Percentiles rank a stretch among this genome's conserved stretches.
Evolutionary conservation across 1,140 invertebrate genomes (phyloP).

Genomic region (Propsilocerus akamusi): DNA sequence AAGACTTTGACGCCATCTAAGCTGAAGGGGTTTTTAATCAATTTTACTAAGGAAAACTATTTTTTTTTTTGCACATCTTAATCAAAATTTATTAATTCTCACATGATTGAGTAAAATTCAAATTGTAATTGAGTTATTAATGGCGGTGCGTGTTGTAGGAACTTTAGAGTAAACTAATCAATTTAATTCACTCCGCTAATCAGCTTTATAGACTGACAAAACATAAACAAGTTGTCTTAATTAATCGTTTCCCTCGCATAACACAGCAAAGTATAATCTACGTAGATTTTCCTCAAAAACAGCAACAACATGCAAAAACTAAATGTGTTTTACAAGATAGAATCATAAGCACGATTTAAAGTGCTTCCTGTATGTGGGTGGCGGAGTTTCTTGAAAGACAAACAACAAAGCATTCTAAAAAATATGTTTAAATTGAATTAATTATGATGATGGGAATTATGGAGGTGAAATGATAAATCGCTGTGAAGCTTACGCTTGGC

Average conservation of each 20-base stretch:
- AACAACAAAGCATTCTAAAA: background rate
- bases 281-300: too few relatives aligned
- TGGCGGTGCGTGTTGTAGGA: too few relatives aligned
- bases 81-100: background rate
- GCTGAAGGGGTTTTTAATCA: background rate
- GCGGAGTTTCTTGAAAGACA: too few relatives aligned
- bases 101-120: background rate
- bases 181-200: background rate
- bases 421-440: conserved; percentile 1
- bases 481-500: too few relatives aligned
- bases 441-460: background rate
- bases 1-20: background rate
- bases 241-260: too few relatives aligned
- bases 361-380: background rate
- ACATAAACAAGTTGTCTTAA: too few relatives aligned
- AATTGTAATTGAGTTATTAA: conserved; percentile 1
- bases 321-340: background rate
- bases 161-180: background rate
- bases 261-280: too few relatives aligned
- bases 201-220: too few relatives aligned
- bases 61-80: background rate
- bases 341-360: background rate
- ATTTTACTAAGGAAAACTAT: background rate
- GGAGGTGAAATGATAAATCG: conserved; percentile 4
- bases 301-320: background rate